These are phyloP conservation scores for Scomber scombrus DNA, from an alignment of 2,113 vertebrate species.

Conservation along the genomic window DNA sequence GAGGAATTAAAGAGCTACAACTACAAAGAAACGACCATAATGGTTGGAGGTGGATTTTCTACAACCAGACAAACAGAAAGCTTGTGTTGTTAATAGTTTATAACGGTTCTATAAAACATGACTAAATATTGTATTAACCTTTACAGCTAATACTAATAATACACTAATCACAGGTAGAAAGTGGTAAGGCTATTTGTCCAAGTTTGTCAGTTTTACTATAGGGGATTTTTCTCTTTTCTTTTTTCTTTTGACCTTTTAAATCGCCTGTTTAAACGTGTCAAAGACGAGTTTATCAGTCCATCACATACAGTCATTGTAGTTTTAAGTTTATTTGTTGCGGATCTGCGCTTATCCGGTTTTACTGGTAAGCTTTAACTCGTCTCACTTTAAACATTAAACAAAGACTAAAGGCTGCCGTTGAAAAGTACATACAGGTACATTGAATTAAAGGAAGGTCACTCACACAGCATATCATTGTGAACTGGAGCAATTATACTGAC, in stretches of 20 bases:
- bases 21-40: background rate
- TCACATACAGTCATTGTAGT: background rate
- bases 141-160: too few relatives aligned
- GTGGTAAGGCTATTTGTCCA: too few relatives aligned
- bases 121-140: background rate
- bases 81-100: background rate
- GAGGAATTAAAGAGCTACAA: too few relatives aligned
- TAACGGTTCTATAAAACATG: background rate
- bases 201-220: too few relatives aligned
- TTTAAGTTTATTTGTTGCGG: background rate
- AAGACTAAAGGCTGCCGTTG: too few relatives aligned
- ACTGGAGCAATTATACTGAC: background rate
- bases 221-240: too few relatives aligned
- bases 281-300: too few relatives aligned
- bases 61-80: background rate
- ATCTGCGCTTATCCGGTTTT: conserved; percentile 35
- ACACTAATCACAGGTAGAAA: background rate
- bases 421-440: too few relatives aligned
- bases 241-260: too few relatives aligned
- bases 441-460: too few relatives aligned
- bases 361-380: background rate
- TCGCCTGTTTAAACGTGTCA: too few relatives aligned
- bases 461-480: too few relatives aligned
- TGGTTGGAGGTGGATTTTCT: background rate
- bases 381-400: background rate